Conservation (phyloP, 2,888 invertebrate species). For the Diplolepis rosae region DNA sequence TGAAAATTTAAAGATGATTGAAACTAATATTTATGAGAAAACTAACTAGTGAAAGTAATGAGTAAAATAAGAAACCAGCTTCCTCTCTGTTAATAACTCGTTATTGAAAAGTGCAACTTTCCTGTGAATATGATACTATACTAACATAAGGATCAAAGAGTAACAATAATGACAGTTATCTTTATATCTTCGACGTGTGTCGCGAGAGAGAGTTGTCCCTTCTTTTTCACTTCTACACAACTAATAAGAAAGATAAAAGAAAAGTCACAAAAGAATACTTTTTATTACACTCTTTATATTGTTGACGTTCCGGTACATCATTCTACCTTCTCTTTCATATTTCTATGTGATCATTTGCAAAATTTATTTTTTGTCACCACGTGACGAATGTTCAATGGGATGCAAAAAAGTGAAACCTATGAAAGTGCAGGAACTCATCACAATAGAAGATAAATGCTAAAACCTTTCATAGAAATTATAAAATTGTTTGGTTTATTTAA, state of each 20-base stretch:
- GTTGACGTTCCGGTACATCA: not conserved
- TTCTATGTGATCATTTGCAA: not conserved
- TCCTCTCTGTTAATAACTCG: constrained; percentile 5
- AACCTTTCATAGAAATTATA: not conserved
- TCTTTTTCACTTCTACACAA: not conserved
- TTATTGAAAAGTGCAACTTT: constrained; percentile 14
- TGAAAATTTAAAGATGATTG: not conserved
- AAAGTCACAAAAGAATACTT: not conserved
- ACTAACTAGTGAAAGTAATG: constrained; percentile 15
- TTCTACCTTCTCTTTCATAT: not conserved
- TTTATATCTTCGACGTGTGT: constrained; percentile 5
- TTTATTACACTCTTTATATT: not conserved
- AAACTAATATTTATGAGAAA: constrained; percentile 17
- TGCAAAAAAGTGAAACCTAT: constrained; percentile 2
- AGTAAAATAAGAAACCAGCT: constrained; percentile 2
- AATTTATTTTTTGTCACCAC: not conserved
- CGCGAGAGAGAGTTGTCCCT: not conserved
- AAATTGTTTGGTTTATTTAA: not conserved
- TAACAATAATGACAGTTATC: constrained; percentile 22
- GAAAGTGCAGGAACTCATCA: not conserved
- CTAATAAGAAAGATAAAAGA: constrained; percentile 7
- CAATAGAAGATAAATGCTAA: not conserved
- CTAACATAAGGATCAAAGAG: constrained; percentile 17
- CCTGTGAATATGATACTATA: constrained; percentile 17
- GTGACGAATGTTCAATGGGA: not conserved